phyloP scores from a whole-genome alignment of 2,888 invertebrate genomes.

The Scaptomyza flava region DNA sequence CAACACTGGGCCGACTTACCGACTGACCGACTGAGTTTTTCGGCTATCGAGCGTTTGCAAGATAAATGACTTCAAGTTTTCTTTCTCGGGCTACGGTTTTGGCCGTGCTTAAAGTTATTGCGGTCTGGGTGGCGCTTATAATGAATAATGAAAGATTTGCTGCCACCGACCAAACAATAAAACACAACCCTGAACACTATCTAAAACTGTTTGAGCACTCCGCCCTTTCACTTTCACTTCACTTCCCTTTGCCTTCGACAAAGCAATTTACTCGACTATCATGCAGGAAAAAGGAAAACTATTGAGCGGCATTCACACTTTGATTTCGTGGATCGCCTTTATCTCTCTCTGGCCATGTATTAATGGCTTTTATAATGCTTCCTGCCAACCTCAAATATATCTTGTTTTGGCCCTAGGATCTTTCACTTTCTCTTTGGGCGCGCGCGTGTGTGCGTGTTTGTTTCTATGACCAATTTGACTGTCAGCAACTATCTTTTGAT shows the following conservation, averaged over 20 bases:
- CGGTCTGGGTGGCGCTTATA: conserved; percentile 69
- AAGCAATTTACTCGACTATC: conserved; percentile 26
- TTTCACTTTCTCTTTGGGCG: not conserved
- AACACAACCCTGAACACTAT: conserved; percentile 56
- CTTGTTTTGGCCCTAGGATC: conserved; percentile 26
- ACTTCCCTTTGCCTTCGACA: not conserved
- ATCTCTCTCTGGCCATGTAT: conserved; percentile 39
- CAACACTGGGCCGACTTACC: conserved; percentile 5
- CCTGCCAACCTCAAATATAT: conserved; percentile 56
- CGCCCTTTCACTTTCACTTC: not conserved
- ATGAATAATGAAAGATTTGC: conserved; percentile 77
- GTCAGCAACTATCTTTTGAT: conserved; percentile 68
- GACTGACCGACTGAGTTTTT: conserved; percentile 42
- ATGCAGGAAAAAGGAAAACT: conserved; percentile 46
- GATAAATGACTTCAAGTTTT: conserved; percentile 69
- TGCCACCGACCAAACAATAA: conserved; percentile 65
- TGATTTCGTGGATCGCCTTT: conserved; percentile 52
- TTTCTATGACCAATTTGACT: conserved; percentile 66
- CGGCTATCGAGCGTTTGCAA: conserved; percentile 48
- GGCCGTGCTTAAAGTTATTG: conserved; percentile 64
- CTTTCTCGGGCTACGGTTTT: conserved; percentile 20
- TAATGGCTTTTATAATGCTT: conserved; percentile 76
- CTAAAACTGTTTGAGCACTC: conserved; percentile 58
- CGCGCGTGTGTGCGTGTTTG: conserved; percentile 4
- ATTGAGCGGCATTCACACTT: conserved; percentile 67